phyloP scores from a whole-genome alignment of 2,888 invertebrate species.

The Actias luna region DNA sequence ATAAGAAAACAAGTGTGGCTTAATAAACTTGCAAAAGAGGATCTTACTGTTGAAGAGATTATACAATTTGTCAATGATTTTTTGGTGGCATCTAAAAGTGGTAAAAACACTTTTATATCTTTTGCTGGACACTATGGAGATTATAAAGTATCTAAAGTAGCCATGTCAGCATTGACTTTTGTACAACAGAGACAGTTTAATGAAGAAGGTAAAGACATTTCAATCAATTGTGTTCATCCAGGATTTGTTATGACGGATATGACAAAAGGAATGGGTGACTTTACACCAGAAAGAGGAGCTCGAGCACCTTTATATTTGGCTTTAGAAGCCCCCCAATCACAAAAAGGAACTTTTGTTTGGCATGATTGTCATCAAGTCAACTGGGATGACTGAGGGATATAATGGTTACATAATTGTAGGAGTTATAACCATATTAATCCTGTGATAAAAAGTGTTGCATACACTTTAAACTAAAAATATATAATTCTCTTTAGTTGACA shows the following conservation, averaged over 20 bases:
- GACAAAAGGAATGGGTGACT: conserved; percentile 77
- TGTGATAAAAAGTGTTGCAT: conserved; percentile 78
- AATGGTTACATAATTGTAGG: conserved; percentile 47
- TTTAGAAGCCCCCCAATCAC: conserved; percentile 68
- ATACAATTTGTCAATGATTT: conserved; percentile 80
- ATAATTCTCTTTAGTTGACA: conserved; percentile 59
- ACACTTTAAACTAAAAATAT: conserved; percentile 72
- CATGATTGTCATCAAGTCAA: conserved; percentile 76
- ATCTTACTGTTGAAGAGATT: conserved; percentile 77
- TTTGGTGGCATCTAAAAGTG: conserved; percentile 77
- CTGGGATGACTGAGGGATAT: conserved; percentile 72
- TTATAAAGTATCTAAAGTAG: conserved; percentile 78
- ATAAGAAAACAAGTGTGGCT: conserved; percentile 73
- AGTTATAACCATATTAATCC: conserved; percentile 64
- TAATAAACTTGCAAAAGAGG: conserved; percentile 65
- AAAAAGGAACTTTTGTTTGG: conserved; percentile 75
- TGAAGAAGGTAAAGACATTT: conserved; percentile 75
- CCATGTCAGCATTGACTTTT: conserved; percentile 73
- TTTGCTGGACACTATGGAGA: conserved; percentile 75
- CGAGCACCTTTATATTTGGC: conserved; percentile 69
- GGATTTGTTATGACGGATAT: conserved; percentile 77
- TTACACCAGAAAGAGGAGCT: conserved; percentile 70
- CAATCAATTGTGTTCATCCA: conserved; percentile 75
- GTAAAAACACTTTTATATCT: conserved; percentile 62
- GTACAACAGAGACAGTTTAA: conserved; percentile 71